These are phyloP conservation scores for Halcyon badia DNA, from an alignment of 2,797 vertebrate genomes.

Conservation along the genomic window DNA sequence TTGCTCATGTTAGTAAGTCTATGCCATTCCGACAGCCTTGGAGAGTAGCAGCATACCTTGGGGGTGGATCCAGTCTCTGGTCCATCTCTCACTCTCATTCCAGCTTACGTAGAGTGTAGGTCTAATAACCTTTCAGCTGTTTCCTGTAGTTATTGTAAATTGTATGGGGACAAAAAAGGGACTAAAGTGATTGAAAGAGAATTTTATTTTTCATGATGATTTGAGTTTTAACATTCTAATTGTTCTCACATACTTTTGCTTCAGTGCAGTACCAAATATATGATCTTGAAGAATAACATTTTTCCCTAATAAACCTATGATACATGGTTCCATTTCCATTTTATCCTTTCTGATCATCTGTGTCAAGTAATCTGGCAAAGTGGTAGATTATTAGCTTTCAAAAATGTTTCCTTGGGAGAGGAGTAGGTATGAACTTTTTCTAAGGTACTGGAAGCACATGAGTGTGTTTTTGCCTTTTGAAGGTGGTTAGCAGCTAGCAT, in stretches of 20 bases:
- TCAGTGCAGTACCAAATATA: constrained; percentile 25
- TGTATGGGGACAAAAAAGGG: neutral
- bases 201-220: neutral
- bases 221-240: constrained; percentile 35
- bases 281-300: constrained; percentile 22
- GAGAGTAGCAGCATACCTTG: neutral
- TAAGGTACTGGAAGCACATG: neutral
- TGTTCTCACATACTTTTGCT: constrained; percentile 26
- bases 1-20: neutral
- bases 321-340: constrained; percentile 33
- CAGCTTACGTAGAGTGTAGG: neutral
- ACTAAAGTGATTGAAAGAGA: constrained; percentile 6
- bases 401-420: neutral
- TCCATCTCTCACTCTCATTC: neutral
- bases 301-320: constrained; percentile 41
- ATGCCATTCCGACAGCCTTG: neutral
- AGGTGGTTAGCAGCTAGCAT: neutral
- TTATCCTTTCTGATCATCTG: constrained; percentile 10
- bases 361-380: neutral
- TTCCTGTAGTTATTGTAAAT: constrained; percentile 9
- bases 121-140: neutral
- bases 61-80: neutral
- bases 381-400: neutral
- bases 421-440: neutral
- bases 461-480: neutral